These are phyloP conservation scores for Cisticola juncidis DNA, from an alignment of 2,113 vertebrate genomes.

Conservation along the genomic window DNA sequence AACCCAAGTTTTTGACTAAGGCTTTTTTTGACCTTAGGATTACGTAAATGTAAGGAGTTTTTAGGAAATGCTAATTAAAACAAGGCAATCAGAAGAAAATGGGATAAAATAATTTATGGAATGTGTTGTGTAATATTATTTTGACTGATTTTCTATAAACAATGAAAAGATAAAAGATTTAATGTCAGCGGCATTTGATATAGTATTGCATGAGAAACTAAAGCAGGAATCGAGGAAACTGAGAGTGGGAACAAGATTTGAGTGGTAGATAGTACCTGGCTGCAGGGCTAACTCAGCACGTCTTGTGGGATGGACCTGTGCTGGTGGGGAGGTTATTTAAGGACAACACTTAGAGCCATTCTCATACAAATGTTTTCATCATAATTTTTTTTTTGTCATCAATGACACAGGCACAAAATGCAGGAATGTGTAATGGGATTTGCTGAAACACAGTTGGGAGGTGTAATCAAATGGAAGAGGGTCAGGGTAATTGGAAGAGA, in stretches of 20 bases:
- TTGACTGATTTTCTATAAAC: neutral
- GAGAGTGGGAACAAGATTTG: neutral
- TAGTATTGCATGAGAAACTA: neutral
- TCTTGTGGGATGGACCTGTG: neutral
- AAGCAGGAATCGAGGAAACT: neutral
- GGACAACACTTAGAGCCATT: neutral
- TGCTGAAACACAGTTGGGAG: neutral
- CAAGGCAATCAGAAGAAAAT: neutral
- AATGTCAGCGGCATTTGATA: neutral
- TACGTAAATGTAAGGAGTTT: neutral
- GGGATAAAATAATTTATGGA: neutral
- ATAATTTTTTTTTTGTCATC: neutral
- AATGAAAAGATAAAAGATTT: neutral
- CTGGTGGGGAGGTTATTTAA: neutral
- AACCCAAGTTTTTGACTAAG: neutral
- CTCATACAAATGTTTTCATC: neutral
- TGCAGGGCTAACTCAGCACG: neutral
- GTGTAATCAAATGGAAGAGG: neutral
- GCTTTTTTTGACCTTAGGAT: neutral
- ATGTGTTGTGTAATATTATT: neutral
- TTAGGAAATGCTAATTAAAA: conserved; percentile 6
- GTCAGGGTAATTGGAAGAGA: neutral
- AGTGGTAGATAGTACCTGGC: neutral
- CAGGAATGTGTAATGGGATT: neutral
- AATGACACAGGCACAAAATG: neutral